Evolutionary conservation across 2,113 vertebrate genomes (phyloP).

Genomic region (Microtus montanus): DNA sequence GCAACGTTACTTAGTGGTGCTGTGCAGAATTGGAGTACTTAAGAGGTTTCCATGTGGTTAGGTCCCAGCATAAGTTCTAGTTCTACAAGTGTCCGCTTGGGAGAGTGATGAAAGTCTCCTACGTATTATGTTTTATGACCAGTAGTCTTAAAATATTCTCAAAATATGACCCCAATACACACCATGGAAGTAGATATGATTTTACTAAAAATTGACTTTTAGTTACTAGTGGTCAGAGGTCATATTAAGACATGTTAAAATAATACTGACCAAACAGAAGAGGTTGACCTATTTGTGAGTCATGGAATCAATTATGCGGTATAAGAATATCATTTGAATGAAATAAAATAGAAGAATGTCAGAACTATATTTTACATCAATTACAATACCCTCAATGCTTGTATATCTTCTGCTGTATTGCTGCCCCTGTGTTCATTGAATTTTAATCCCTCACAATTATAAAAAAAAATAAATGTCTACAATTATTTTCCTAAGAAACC

Average conservation of each 20-base stretch:
- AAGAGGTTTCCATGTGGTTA: not conserved
- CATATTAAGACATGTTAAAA: conserved; percentile 41
- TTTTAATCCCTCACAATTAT: not conserved
- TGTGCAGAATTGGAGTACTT: not conserved
- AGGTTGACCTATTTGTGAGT: not conserved
- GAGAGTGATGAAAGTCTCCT: not conserved
- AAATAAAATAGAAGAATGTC: not conserved
- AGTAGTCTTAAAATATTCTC: conserved; percentile 42
- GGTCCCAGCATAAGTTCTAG: not conserved
- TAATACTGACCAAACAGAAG: not conserved
- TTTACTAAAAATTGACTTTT: not conserved
- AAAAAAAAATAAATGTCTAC: not conserved
- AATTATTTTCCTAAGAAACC: not conserved
- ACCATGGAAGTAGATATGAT: conserved; percentile 26
- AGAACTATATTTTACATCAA: not conserved
- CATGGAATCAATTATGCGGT: not conserved
- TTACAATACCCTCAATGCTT: not conserved
- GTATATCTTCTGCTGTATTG: not conserved
- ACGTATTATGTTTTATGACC: conserved; percentile 8
- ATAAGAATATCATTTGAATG: not conserved
- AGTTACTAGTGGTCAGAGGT: conserved; percentile 26
- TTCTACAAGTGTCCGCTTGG: not conserved
- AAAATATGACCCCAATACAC: conserved; percentile 31
- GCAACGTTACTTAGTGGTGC: not conserved
- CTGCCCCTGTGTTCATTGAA: not conserved